Evolutionary conservation across 1,140 invertebrate species (phyloP), one percentile per base, ranked within the genome.

Genomic region (Melipona quadrifasciata): DNA sequence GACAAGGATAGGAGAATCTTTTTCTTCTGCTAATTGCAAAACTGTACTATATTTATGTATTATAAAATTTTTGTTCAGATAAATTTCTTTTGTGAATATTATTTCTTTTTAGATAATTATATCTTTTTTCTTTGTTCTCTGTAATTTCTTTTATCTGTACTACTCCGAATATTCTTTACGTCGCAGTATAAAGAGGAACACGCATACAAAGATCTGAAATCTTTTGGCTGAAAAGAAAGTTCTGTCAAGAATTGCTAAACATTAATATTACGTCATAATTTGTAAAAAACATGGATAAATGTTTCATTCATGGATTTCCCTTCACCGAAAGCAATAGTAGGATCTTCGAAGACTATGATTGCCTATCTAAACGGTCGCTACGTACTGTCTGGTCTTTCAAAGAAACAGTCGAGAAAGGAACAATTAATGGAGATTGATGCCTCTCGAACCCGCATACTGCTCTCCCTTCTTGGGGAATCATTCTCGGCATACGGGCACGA

Each of bases 361-460:
- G 17, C 72, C 47, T 74, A 55, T 74, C n/a, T 39, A 53, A 72
- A 72, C 51, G 72, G 55, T 53, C 72, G 19, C 19, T 21, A 72
- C 24, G 27, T 4, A 4, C 17, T 55, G 51, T 19, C 47, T 21
- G 53, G n/a, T 64, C n/a, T 86, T 87, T 86, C 86, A 74, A 39
- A 51, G 86, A 84, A 84, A 84, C 31, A 47, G 55, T 79, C 64
- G 74, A n/a, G 57, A 55, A 74, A 74, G 58, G 65, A 78, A 82
- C 67, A 75, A 88, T 89, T 85, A 87, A 89, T 82, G 70, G 79
- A 81, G 86, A 87, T 87, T 78, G 70, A 87, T 80, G 68, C 64
- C 67, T 82, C 24, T 53, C n/a, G 51, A 71, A 27, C 87, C 87
- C 87, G 87, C 86, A 89, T 89, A 47, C 11, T 74, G n/a, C 34